A percentile compares a stretch with the other conserved stretches of the same genome.
These are phyloP conservation scores for Rhinoderma darwinii DNA, from an alignment of 2,113 vertebrate genomes.

Conservation along the genomic window DNA sequence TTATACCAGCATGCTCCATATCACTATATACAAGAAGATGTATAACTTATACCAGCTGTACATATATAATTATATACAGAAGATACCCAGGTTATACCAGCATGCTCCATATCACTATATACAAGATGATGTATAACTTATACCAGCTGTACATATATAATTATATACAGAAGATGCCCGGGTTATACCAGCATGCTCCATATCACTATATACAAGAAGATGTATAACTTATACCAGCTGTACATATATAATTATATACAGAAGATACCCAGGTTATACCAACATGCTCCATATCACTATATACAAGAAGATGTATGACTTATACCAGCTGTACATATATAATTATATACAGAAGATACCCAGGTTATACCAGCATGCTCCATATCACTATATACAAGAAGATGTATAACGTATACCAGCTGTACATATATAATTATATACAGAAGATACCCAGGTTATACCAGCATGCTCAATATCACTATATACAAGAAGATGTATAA, in stretches of 20 bases:
- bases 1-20: not conserved
- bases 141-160: too few species aligned
- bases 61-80: not conserved
- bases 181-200: too few species aligned
- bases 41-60: not conserved
- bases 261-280: not conserved
- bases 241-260: not conserved
- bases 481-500: not conserved
- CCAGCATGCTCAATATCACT: not conserved
- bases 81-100: not conserved
- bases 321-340: too few species aligned
- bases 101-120: not conserved
- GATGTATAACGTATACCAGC: too few species aligned
- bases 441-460: not conserved
- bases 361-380: too few species aligned
- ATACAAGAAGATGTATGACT: too few species aligned
- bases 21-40: too few species aligned
- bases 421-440: not conserved
- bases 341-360: not conserved
- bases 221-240: too few species aligned
- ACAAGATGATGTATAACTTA: too few species aligned
- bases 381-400: too few species aligned
- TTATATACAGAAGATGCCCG: not conserved
- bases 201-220: too few species aligned
- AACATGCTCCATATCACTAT: not conserved